A percentile compares a stretch with the other conserved stretches of the same genome.
These are phyloP conservation scores for Notoglanidium macrostoma DNA, from an alignment of 2,797 vertebrate genomes.

Conservation along the genomic window DNA sequence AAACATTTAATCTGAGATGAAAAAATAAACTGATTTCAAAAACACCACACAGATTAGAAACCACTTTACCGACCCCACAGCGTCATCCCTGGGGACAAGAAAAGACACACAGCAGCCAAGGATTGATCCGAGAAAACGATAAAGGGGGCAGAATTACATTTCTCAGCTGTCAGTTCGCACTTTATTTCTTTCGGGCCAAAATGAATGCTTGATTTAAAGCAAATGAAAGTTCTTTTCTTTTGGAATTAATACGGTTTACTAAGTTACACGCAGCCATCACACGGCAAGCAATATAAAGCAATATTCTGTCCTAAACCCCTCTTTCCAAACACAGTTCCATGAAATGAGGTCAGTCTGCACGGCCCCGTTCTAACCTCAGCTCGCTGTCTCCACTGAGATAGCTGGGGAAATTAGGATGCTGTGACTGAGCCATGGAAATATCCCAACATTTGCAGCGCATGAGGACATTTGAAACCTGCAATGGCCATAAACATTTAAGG, in stretches of 20 bases:
- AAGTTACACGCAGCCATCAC: slow-evolving; percentile 27
- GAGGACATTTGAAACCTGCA: slow-evolving; percentile 30
- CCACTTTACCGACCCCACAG: slow-evolving; percentile 40
- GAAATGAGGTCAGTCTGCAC: slow-evolving; percentile 47
- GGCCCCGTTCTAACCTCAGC: slow-evolving; percentile 34
- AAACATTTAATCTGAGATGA: slow-evolving; percentile 51
- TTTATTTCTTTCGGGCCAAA: slow-evolving; percentile 32
- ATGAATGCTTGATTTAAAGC: slow-evolving; percentile 33
- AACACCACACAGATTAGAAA: slow-evolving; percentile 39
- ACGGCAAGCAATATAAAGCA: slow-evolving; percentile 38
- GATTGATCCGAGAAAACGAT: slow-evolving; percentile 45
- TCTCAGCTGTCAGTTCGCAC: slow-evolving; percentile 42
- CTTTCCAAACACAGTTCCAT: slow-evolving; percentile 39
- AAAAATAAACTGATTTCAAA: slow-evolving; percentile 48
- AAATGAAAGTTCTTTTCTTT: slow-evolving; percentile 27
- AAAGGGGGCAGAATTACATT: slow-evolving; percentile 46
- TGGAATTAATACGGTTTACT: slow-evolving; percentile 39
- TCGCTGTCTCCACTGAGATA: slow-evolving; percentile 44
- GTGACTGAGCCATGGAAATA: slow-evolving; percentile 46
- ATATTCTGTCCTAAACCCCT: slow-evolving; percentile 27
- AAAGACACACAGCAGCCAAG: slow-evolving; percentile 36
- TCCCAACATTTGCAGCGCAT: slow-evolving; percentile 27
- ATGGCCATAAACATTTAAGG: background rate
- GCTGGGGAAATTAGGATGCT: slow-evolving; percentile 46
- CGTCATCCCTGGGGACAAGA: slow-evolving; percentile 34